These are phyloP conservation scores for Morbakka virulenta DNA, from an alignment of 30 jellyfish, hydroid and myxozoan species.

Conservation along the genomic window DNA sequence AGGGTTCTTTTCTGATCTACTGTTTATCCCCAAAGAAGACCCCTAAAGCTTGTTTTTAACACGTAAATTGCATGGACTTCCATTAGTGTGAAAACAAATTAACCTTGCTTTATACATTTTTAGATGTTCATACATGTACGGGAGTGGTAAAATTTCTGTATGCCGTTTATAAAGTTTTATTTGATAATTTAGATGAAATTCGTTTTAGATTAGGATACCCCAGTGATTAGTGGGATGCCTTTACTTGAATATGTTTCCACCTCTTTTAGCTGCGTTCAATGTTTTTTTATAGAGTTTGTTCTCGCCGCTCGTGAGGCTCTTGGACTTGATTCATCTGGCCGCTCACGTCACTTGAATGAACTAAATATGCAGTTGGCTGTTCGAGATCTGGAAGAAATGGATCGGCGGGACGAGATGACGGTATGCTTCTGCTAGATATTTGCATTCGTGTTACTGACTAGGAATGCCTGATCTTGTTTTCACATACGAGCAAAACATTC, in stretches of 20 bases:
- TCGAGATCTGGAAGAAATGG: constrained; percentile 49
- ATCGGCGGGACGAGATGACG: constrained; percentile 1
- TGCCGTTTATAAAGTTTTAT: background rate
- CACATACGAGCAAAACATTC: no score
- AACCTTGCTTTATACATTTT: no score
- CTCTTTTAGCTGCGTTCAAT: background rate
- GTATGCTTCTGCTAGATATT: no score
- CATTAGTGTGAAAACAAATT: no score
- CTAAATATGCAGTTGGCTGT: constrained; percentile 36
- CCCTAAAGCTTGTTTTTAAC: no score
- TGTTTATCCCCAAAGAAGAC: no score
- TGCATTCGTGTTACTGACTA: no score
- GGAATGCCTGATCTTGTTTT: no score
- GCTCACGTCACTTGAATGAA: constrained; percentile 41
- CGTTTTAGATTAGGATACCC: background rate
- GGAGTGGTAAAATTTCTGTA: no score
- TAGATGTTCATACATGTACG: no score
- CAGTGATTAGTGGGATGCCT: background rate
- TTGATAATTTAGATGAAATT: background rate
- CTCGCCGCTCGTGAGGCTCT: constrained; percentile 67
- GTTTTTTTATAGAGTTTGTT: constrained; percentile 60
- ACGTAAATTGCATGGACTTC: no score
- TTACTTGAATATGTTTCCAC: background rate
- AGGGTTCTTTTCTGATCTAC: no score
- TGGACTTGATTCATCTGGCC: constrained; percentile 44